A percentile compares a stretch with the other conserved stretches of the same genome.
phyloP scores from a whole-genome alignment of 2,888 invertebrate species.

The Bombyx huttoni region DNA sequence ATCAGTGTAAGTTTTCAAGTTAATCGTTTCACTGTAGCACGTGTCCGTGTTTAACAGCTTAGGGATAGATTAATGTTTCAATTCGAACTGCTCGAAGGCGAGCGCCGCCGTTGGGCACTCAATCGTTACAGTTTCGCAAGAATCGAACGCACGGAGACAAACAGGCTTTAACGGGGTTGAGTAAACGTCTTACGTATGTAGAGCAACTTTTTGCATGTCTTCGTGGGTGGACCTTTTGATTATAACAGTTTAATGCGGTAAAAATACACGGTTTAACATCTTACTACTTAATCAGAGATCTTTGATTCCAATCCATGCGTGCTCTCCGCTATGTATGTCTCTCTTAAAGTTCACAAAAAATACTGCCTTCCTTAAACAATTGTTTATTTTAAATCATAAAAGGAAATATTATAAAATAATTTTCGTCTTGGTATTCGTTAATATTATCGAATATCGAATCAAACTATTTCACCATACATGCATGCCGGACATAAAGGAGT shows the following conservation, averaged over 20 bases:
- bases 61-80: conserved; percentile 19
- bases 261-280: conserved; percentile 7
- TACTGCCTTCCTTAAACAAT: no score
- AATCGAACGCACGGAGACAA: conserved; percentile 23
- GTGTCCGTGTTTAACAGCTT: conserved; percentile 4
- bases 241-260: not conserved
- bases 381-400: no score
- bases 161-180: conserved; percentile 10
- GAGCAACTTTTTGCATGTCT: not conserved
- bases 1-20: not conserved
- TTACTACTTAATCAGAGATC: not conserved
- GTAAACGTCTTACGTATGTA: not conserved
- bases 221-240: not conserved
- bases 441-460: conserved; percentile 27
- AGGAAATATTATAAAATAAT: no score
- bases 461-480: conserved; percentile 33
- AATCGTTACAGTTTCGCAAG: conserved; percentile 47
- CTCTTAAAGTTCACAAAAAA: no score
- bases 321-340: no score
- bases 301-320: no score
- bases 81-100: conserved; percentile 29
- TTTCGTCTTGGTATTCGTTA: no score
- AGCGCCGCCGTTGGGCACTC: conserved; percentile 27
- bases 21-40: conserved; percentile 3
- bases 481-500: conserved; percentile 40